phyloP scores from a whole-genome alignment of 1,140 invertebrate genomes.

The Eueides isabella region DNA sequence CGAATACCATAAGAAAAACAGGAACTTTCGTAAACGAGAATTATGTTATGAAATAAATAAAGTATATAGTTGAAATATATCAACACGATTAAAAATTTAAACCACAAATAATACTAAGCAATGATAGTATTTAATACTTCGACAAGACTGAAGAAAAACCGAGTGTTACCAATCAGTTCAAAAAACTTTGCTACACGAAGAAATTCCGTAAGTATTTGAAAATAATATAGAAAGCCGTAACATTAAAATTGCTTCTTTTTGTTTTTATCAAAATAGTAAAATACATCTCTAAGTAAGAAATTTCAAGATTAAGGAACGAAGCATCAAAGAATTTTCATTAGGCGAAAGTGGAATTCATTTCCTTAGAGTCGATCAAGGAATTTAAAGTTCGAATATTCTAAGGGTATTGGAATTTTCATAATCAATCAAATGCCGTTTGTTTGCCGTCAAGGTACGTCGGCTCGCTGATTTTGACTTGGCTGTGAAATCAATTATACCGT shows the following conservation, averaged over 20 bases:
- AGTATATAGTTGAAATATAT: too few relatives aligned
- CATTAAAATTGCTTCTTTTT: slow-evolving; percentile 21
- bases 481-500: slow-evolving; percentile 14
- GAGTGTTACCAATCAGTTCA: too few relatives aligned
- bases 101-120: too few relatives aligned
- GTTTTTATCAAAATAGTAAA: slow-evolving; percentile 38
- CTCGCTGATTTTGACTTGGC: slow-evolving; percentile 25
- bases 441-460: slow-evolving; percentile 33
- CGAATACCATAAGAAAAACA: too few relatives aligned
- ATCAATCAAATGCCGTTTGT: slow-evolving; percentile 50
- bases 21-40: too few relatives aligned
- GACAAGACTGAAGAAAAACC: too few relatives aligned
- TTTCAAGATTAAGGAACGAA: slow-evolving; percentile 40
- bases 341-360: slow-evolving; percentile 50
- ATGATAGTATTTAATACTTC: too few relatives aligned
- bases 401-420: slow-evolving; percentile 49
- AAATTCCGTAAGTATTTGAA: neutral
- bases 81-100: too few relatives aligned
- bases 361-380: slow-evolving; percentile 41
- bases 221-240: too few relatives aligned
- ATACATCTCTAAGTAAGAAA: slow-evolving; percentile 37
- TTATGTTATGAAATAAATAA: too few relatives aligned
- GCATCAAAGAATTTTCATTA: slow-evolving; percentile 54
- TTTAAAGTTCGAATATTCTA: slow-evolving; percentile 46
- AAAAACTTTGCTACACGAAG: too few relatives aligned